Base-by-base conservation (phyloP, 2,888 invertebrate genomes). In the Ashinkailepas kermadecensis region DNA sequence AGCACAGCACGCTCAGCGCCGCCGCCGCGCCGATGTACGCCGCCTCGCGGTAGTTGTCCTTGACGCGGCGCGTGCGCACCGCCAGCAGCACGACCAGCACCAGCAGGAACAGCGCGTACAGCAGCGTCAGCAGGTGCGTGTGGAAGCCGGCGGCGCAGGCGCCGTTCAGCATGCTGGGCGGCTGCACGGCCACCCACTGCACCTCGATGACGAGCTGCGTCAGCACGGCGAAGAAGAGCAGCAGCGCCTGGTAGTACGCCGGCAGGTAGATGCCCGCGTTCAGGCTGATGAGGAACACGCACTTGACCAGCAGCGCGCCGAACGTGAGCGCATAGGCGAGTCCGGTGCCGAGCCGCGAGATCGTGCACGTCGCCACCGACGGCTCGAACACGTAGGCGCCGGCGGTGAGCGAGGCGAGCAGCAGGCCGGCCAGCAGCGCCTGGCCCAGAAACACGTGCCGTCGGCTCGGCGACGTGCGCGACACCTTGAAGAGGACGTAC, bases 31-130 rank as follows among this genome's bases (percentile, higher is more conserved):
- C 96, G 85, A 97, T 96, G 88, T 95, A 97, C 64, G 94, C 93
- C 79, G 96, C 94, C 88, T 97, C 97, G 81, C 96, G 91, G 88
- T 96, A 95, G 89, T 97, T 97, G 88, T 96, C 96, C 82, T 95
- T 92, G 83, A 96, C 95, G 81, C 95, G 94, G 80, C 88, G 87
- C 81, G 96, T 94, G 86, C 94, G 92, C 84, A 95, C 81, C 0
- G 84, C 83, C 56, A 83, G 78, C 11, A 83, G 81, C 13, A 83
- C 83, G 21, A 85, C 85, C 15, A 82, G 81, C 21, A 83, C 67
- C n/a, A 84, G 82, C 64, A 84, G 83, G 39, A 84, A 57, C 85
- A 95, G 93, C 81, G 95, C 93, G 89, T 97, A 90, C 86, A 93
- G 91, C 84, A 95, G 89, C 58, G 95, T 94, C 84, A 94, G 89